Conservation (phyloP, 2,888 invertebrate species). For the Cryptus armator region DNA sequence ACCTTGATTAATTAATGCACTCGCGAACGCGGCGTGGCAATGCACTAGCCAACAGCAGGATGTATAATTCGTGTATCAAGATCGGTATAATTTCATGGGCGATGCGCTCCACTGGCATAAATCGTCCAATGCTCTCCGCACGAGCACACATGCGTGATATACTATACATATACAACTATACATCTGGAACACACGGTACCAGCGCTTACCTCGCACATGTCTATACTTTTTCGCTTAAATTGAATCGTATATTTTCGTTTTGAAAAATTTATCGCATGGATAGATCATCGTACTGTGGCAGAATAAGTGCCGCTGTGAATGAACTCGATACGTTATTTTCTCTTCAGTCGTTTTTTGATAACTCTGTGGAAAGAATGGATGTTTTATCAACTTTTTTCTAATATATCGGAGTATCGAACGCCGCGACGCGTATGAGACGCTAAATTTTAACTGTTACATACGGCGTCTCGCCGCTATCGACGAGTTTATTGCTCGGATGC, state of each 20-base stretch:
- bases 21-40: slow-evolving; percentile 40
- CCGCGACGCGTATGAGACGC: not conserved
- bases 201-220: slow-evolving; percentile 5
- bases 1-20: slow-evolving; percentile 68
- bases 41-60: slow-evolving; percentile 55
- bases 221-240: slow-evolving; percentile 45
- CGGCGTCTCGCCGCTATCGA: not conserved
- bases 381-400: slow-evolving; percentile 20
- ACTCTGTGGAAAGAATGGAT: not conserved
- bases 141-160: slow-evolving; percentile 22
- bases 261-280: slow-evolving; percentile 43
- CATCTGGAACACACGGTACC: slow-evolving; percentile 18
- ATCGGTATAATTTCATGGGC: slow-evolving; percentile 69
- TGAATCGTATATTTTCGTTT: slow-evolving; percentile 53
- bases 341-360: not conserved
- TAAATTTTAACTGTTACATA: not conserved
- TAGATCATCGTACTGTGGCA: slow-evolving; percentile 31
- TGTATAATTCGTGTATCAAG: slow-evolving; percentile 67
- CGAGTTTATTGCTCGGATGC: not conserved
- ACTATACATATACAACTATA: not conserved
- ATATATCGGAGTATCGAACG: not conserved
- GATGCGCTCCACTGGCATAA: slow-evolving; percentile 68
- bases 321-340: slow-evolving; percentile 21
- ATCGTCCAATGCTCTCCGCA: slow-evolving; percentile 58
- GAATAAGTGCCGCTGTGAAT: slow-evolving; percentile 7